Evolutionary conservation across 1,140 invertebrate species (phyloP).

Genomic region (Ruditapes philippinarum): DNA sequence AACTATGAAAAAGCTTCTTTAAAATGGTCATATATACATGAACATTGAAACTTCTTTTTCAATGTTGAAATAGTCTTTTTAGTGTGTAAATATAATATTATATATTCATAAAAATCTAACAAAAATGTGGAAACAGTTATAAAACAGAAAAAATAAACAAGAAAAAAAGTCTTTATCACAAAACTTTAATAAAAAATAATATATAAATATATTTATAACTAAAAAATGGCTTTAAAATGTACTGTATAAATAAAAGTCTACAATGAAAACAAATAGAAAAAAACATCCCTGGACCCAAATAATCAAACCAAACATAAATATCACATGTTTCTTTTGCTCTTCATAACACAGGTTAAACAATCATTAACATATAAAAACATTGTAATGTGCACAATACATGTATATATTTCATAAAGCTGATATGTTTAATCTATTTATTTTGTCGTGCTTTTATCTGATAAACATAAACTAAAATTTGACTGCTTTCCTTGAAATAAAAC

Average conservation of each 20-base stretch:
- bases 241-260: conserved; percentile 37
- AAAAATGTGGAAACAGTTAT: not conserved
- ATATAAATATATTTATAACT: too few species aligned
- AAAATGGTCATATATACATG: not conserved
- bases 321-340: not conserved
- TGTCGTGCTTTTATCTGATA: too few species aligned
- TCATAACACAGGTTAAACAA: not conserved
- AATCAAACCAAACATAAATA: conserved; percentile 5
- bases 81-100: not conserved
- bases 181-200: too few species aligned
- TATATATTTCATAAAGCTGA: too few species aligned
- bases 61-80: not conserved
- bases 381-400: too few species aligned
- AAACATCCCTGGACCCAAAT: conserved; percentile 26
- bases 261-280: conserved; percentile 23
- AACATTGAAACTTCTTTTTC: too few species aligned
- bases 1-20: not conserved
- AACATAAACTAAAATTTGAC: too few species aligned
- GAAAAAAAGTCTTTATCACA: not conserved
- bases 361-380: not conserved
- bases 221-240: not conserved
- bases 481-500: too few species aligned
- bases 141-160: not conserved
- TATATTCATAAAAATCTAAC: not conserved
- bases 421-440: too few species aligned